phyloP scores from a whole-genome alignment of 2,113 vertebrate species.

The Peromyscus leucopus region DNA sequence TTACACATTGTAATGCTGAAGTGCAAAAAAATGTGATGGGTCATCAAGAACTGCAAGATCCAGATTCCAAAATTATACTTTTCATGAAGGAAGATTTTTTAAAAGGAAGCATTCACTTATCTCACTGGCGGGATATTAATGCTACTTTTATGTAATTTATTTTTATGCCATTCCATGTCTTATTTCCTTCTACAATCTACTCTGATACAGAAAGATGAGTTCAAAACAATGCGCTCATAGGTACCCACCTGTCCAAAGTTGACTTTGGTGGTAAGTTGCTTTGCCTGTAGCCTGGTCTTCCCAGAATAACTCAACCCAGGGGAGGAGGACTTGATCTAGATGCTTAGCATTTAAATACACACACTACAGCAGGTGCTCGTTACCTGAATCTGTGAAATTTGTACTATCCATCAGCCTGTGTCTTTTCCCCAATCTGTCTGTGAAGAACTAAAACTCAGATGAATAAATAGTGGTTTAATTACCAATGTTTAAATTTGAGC shows the following conservation, averaged over 20 bases:
- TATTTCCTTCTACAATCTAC: not conserved
- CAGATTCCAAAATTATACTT: not conserved
- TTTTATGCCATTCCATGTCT: not conserved
- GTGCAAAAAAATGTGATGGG: not conserved
- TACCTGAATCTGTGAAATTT: not conserved
- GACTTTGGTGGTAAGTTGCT: fast-evolving
- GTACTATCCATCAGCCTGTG: not conserved
- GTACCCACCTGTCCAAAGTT: not conserved
- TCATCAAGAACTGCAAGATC: not conserved
- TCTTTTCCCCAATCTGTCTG: not conserved
- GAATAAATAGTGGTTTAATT: not conserved
- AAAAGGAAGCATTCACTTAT: not conserved
- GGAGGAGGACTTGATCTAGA: fast-evolving
- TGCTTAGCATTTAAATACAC: not conserved
- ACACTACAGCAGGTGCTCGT: too few species aligned
- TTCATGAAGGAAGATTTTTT: not conserved
- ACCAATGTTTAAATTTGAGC: not conserved
- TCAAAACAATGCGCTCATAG: not conserved
- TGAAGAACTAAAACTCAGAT: not conserved
- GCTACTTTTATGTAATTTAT: not conserved
- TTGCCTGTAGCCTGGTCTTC: not conserved
- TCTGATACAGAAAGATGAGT: not conserved
- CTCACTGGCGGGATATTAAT: not conserved
- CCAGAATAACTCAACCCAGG: not conserved
- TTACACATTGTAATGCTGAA: not conserved